Evolutionary conservation across 2,888 invertebrate species (phyloP).

Genomic region (Lasiommata megera): DNA sequence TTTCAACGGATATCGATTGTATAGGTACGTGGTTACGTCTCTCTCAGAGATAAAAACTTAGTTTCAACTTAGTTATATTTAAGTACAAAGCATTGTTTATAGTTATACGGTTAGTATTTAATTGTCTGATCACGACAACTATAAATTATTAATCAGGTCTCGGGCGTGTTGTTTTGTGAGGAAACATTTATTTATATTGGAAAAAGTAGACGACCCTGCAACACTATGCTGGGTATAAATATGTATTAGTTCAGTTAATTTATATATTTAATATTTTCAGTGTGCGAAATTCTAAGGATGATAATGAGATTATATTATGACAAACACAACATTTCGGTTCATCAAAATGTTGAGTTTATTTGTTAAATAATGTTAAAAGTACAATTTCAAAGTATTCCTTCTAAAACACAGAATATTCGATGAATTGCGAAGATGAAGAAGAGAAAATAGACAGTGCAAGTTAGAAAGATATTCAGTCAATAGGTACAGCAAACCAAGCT

Average conservation of each 20-base stretch:
- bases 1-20: constrained; percentile 74
- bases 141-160: not conserved
- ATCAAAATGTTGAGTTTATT: no score
- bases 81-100: constrained; percentile 29
- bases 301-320: no score
- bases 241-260: no score
- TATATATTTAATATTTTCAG: no score
- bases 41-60: constrained; percentile 47
- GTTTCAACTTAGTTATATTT: constrained; percentile 44
- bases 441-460: not conserved
- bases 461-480: not conserved
- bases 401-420: no score
- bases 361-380: no score
- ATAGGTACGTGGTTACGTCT: constrained; percentile 48
- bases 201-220: constrained; percentile 31
- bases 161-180: not conserved
- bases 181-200: constrained; percentile 9
- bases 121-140: constrained; percentile 9
- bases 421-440: not conserved
- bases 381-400: no score
- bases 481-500: constrained; percentile 9
- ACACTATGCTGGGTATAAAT: not conserved
- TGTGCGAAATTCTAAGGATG: no score
- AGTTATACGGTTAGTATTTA: not conserved
- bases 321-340: no score